Evolutionary conservation across 2,888 invertebrate species (phyloP).

Genomic region (Platycnemis pennipes): DNA sequence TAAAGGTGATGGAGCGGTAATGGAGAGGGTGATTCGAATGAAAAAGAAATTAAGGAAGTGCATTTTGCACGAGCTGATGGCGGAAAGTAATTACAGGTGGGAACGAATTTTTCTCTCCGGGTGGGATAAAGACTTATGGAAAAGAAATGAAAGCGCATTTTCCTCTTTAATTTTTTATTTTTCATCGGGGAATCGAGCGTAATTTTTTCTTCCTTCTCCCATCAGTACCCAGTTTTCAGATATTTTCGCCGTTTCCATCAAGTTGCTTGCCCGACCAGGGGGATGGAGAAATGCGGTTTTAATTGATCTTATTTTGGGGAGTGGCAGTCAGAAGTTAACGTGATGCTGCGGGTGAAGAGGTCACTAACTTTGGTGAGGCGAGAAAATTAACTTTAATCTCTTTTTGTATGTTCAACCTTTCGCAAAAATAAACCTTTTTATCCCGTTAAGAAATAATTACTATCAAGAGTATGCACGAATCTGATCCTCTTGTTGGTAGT

Average conservation of each 20-base stretch:
- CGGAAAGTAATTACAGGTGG: constrained; percentile 30
- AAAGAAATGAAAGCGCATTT: constrained; percentile 18
- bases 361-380: background rate
- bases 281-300: background rate
- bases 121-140: background rate
- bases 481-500: background rate
- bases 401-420: background rate
- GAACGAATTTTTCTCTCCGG: background rate
- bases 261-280: background rate
- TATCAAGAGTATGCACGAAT: background rate
- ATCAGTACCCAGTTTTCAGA: background rate
- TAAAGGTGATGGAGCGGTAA: background rate
- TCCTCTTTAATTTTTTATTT: background rate
- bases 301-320: constrained; percentile 29
- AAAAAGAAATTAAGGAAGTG: constrained; percentile 51
- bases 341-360: background rate
- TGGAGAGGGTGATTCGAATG: background rate
- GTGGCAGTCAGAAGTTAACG: background rate
- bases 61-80: background rate
- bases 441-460: background rate
- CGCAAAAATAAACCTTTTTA: background rate
- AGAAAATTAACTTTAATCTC: background rate
- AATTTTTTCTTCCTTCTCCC: background rate
- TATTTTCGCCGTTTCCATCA: constrained; percentile 8
- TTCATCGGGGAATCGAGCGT: background rate